phyloP scores from a whole-genome alignment of 1,140 invertebrate species.

The Calephelis nemesis region DNA sequence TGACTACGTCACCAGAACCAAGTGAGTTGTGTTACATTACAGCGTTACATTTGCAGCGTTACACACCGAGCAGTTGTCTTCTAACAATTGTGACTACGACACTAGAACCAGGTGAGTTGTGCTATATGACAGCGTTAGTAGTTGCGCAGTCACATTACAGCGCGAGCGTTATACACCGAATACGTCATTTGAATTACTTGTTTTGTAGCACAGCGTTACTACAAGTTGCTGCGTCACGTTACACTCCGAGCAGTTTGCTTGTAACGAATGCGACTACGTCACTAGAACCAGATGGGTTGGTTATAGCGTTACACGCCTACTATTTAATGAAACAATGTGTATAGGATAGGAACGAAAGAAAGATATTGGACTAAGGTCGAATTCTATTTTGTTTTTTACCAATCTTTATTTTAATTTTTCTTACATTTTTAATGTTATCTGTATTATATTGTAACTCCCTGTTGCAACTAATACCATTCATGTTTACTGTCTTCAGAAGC shows the following conservation, averaged over 20 bases:
- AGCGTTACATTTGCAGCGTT: constrained; percentile 11
- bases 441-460: no score
- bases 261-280: constrained; percentile 18
- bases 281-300: constrained; percentile 7
- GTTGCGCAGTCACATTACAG: constrained; percentile 10
- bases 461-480: no score
- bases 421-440: not conserved
- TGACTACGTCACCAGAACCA: constrained; percentile 12
- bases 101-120: constrained; percentile 12
- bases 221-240: constrained; percentile 12
- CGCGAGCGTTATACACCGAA: constrained; percentile 11
- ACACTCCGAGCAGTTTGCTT: constrained; percentile 20
- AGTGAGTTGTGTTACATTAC: not conserved
- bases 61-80: constrained; percentile 20
- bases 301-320: constrained; percentile 9
- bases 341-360: no score
- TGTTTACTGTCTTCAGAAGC: not conserved
- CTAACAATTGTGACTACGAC: constrained; percentile 17
- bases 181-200: constrained; percentile 11
- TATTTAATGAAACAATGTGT: no score
- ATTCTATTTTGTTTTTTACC: no score
- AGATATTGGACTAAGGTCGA: no score
- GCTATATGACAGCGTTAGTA: not conserved
- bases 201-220: not conserved
- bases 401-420: not conserved